These are phyloP conservation scores for Colinus virginianus DNA, from an alignment of 2,113 vertebrate genomes.

Conservation along the genomic window DNA sequence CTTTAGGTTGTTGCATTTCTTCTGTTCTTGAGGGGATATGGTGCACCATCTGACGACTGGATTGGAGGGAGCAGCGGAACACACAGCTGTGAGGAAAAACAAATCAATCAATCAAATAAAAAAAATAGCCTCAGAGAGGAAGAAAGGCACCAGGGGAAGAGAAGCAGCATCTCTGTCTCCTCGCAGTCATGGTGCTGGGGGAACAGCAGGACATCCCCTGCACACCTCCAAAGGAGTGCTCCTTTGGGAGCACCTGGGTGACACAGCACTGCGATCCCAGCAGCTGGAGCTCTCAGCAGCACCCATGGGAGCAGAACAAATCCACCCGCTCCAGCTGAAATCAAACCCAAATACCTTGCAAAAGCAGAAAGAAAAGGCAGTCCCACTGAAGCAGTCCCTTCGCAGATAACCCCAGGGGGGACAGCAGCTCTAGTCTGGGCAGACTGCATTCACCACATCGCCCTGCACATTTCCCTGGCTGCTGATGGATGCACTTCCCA, in stretches of 20 bases:
- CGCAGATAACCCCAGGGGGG: background rate
- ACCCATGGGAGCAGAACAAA: background rate
- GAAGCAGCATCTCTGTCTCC: background rate
- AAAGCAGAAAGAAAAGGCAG: fast-evolving
- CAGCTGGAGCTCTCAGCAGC: background rate
- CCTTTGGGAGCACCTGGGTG: background rate
- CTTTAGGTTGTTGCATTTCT: slow-evolving; percentile 71
- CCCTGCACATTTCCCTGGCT: background rate
- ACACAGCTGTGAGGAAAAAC: slow-evolving; percentile 62
- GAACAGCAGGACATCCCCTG: background rate
- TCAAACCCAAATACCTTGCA: background rate
- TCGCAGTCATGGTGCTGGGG: fast-evolving
- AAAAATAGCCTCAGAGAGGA: background rate
- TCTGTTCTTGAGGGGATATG: slow-evolving; percentile 66
- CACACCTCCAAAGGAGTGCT: background rate
- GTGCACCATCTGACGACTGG: slow-evolving; percentile 76
- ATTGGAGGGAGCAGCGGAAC: slow-evolving; percentile 61
- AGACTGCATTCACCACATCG: background rate
- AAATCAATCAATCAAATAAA: background rate
- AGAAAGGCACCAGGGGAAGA: background rate
- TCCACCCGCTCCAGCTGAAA: background rate
- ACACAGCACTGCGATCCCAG: fast-evolving
- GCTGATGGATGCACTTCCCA: background rate
- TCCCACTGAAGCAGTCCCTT: background rate
- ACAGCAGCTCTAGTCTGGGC: background rate